Evolutionary conservation across 2,113 vertebrate species (phyloP).

Genomic region (Pontoporia blainvillei): DNA sequence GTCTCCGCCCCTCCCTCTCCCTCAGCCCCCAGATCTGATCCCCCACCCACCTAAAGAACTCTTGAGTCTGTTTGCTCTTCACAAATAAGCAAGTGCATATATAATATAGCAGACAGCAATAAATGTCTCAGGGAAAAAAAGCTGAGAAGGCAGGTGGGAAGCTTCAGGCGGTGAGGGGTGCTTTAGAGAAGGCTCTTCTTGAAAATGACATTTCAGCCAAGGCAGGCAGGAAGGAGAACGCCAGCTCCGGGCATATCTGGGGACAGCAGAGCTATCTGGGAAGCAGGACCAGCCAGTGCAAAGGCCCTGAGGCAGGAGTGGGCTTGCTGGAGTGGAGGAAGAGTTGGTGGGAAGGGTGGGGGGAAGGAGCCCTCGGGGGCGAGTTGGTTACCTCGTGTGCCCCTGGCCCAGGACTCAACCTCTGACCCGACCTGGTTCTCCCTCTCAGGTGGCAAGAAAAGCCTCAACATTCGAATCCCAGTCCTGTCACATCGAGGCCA

Average conservation of each 20-base stretch:
- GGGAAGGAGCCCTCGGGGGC: background rate
- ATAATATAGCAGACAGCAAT: rapidly evolving
- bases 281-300: background rate
- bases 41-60: background rate
- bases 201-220: background rate
- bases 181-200: background rate
- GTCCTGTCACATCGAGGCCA: background rate
- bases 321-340: background rate
- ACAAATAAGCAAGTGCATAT: rapidly evolving
- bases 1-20: background rate
- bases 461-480: rapidly evolving
- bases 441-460: background rate
- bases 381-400: rapidly evolving
- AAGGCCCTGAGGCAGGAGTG: background rate
- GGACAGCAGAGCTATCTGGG: background rate
- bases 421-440: background rate
- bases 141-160: background rate
- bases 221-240: background rate
- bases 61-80: background rate
- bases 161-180: rapidly evolving
- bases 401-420: background rate
- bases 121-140: rapidly evolving
- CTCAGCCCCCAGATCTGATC: background rate
- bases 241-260: rapidly evolving
- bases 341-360: rapidly evolving